Evolutionary conservation across 92 coral and sea anemone species (phyloP).

Genomic region (Isaurus tuberculatus): DNA sequence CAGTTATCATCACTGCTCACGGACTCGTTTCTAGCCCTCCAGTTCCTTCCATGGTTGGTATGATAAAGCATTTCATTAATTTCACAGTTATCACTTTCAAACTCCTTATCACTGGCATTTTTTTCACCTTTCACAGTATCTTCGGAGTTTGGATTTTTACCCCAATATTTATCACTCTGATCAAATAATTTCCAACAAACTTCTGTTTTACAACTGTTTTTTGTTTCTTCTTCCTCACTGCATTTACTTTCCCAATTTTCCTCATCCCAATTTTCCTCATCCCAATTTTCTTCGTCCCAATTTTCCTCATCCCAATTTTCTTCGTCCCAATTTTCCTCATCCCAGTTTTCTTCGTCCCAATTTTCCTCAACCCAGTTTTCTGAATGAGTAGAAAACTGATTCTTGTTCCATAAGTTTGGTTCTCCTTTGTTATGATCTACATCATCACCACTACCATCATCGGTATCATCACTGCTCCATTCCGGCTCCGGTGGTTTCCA

Average conservation of each 20-base stretch:
- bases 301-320: not conserved
- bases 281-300: constrained; percentile 23
- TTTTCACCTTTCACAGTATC: not conserved
- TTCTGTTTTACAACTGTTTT: not conserved
- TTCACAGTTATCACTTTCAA: not conserved
- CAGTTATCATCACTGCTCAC: constrained; percentile 38
- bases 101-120: not conserved
- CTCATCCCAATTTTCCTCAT: constrained; percentile 52
- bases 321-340: not conserved
- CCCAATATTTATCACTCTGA: constrained; percentile 18
- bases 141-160: not conserved
- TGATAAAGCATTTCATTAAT: not conserved
- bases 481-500: constrained; percentile 62
- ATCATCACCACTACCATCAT: constrained; percentile 35
- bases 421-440: not conserved
- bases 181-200: constrained; percentile 31
- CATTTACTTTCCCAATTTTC: constrained; percentile 11
- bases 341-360: not conserved
- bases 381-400: not conserved
- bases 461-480: constrained; percentile 71
- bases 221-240: constrained; percentile 25
- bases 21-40: constrained; percentile 17
- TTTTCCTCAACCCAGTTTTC: not conserved
- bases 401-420: constrained; percentile 8
- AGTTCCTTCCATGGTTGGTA: no score